phyloP scores from a whole-genome alignment of 1,140 invertebrate genomes.

The Drosophila parabipectinata region DNA sequence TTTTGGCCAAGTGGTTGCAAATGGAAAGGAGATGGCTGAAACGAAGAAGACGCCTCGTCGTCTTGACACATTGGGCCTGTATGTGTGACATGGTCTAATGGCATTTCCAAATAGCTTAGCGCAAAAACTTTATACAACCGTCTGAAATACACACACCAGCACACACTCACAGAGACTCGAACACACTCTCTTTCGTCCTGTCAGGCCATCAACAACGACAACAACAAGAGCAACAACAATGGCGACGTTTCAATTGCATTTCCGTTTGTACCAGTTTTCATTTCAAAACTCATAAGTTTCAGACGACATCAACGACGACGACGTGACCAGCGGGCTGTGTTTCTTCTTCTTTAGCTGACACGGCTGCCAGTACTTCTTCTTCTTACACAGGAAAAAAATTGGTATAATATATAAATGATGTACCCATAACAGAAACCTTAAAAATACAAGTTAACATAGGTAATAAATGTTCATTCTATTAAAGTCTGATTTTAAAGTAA shows the following conservation, averaged over 20 bases:
- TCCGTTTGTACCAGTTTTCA: slow-evolving; percentile 81
- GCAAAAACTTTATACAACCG: slow-evolving; percentile 73
- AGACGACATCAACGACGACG: slow-evolving; percentile 64
- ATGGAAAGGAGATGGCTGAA: slow-evolving; percentile 14
- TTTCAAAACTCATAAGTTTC: slow-evolving; percentile 83
- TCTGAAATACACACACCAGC: slow-evolving; percentile 33
- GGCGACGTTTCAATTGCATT: slow-evolving; percentile 81
- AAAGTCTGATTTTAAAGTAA: neutral
- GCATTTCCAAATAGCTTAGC: slow-evolving; percentile 77
- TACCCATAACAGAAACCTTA: too few species aligned
- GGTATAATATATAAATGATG: neutral
- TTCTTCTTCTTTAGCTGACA: slow-evolving; percentile 13
- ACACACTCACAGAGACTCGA: slow-evolving; percentile 6
- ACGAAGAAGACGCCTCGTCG: slow-evolving; percentile 14
- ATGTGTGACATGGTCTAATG: slow-evolving; percentile 71
- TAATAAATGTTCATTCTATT: too few species aligned
- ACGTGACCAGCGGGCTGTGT: slow-evolving; percentile 66
- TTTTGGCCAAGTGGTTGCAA: slow-evolving; percentile 5
- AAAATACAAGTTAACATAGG: too few species aligned
- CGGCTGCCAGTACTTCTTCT: slow-evolving; percentile 8
- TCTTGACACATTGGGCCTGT: slow-evolving; percentile 41
- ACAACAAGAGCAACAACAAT: slow-evolving; percentile 57
- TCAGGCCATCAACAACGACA: slow-evolving; percentile 53
- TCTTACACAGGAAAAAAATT: slow-evolving; percentile 6
- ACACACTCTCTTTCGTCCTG: slow-evolving; percentile 40